Evolutionary conservation across 1,140 invertebrate genomes (phyloP), one percentile per base, ranked within the genome.

Genomic region (Zaprionus vittiger): DNA sequence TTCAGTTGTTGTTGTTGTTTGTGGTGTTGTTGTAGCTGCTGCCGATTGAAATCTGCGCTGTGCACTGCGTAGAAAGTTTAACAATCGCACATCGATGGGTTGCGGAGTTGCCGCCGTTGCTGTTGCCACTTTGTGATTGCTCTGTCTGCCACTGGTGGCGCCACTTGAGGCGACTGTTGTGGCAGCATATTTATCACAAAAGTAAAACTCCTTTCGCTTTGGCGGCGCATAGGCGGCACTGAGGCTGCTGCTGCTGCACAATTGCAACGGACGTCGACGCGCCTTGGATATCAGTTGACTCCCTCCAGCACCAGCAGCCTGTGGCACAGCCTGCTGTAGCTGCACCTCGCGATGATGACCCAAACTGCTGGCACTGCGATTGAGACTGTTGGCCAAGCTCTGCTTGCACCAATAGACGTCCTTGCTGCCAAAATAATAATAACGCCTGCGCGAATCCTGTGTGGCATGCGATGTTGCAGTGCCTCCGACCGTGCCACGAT

Each of bases 381-480:
- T 91, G 11, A 79, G 63, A 22, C 89, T 91, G 37, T 89, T 81
- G 15, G 69, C 63, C 7, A 79, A 34, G 15, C 91, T 91, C 73
- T 92, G 85, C 49, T 92, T 92, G 65, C 91, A 92, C 91, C 91
- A 92, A 38, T 92, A 92, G 17, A 92, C 79, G 55, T 92, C 91
- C 71, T 91, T 91, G 73, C 76, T 87, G 31, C 87, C 87, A 61
- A 91, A 91, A 44, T 91, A 91, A 61, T 91, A 91, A 55, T 91
- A 91, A 26, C 87, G 76, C 54, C 81, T 60, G 9, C 85, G 71
- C 1, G 79, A 41, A 65, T 90, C 84, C 71, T 89, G 80, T 12
- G 12, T 44, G 6, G 22, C 56, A 9, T 6, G 60, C 4, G 15
- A 57, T 20, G 17, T 60, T 22, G 5, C 80, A 14, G 12, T 47